Conservation (phyloP, 1,140 invertebrate genomes). For the Penaeus chinensis region DNA sequence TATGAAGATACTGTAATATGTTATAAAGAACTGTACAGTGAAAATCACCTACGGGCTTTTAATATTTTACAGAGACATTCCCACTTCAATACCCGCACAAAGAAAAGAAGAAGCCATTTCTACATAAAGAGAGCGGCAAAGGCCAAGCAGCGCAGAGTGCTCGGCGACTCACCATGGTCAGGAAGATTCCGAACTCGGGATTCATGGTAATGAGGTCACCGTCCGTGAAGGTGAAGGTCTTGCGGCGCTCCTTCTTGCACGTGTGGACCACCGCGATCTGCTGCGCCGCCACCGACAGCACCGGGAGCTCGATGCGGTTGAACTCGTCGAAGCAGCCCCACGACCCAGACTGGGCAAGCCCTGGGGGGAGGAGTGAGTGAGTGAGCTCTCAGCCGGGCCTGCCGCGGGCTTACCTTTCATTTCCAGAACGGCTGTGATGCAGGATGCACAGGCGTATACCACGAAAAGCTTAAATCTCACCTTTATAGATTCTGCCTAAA, state of each 20-base stretch:
- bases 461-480: conserved; percentile 65
- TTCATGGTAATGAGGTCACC: conserved; percentile 93
- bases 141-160: neutral
- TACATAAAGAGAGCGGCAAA: no score
- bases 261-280: conserved; percentile 92
- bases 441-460: no score
- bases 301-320: conserved; percentile 94
- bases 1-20: no score
- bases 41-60: no score
- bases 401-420: no score
- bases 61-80: no score
- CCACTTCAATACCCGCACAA: neutral
- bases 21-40: no score
- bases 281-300: conserved; percentile 95
- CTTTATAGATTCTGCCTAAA: conserved; percentile 90
- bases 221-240: conserved; percentile 91
- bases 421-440: no score
- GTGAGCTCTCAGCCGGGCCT: no score
- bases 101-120: neutral
- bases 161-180: conserved; percentile 85
- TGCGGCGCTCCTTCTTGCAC: conserved; percentile 91
- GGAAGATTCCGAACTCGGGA: conserved; percentile 96
- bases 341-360: conserved; percentile 92
- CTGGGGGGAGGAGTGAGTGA: conserved; percentile 68
- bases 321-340: conserved; percentile 99